Conservation (phyloP, 2,113 vertebrate genomes). For the Ancistrus triradiatus region DNA sequence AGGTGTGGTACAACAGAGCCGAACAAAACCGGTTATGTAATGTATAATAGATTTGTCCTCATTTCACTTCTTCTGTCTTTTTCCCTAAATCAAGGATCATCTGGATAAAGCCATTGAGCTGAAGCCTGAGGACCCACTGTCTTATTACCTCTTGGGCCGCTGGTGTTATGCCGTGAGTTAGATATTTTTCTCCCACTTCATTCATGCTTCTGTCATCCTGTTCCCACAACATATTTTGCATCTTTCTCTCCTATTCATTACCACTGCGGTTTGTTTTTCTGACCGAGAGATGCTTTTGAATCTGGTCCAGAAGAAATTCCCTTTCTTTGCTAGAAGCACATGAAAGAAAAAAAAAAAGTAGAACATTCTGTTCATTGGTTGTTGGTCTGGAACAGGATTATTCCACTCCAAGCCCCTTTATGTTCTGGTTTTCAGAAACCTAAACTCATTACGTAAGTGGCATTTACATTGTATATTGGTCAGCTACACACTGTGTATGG, state of each 20-base stretch:
- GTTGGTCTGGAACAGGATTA: no score
- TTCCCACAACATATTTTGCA: background rate
- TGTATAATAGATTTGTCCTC: no score
- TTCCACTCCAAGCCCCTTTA: no score
- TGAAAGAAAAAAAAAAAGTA: background rate
- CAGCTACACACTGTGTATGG: no score
- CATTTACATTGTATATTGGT: no score
- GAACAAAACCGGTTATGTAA: no score
- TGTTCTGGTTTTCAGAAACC: background rate
- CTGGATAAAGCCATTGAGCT: slow-evolving; percentile 91
- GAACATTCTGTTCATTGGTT: no score
- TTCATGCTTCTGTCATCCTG: slow-evolving; percentile 15
- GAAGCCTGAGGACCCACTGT: slow-evolving; percentile 85
- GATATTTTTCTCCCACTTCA: background rate
- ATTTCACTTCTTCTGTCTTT: no score
- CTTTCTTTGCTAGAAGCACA: background rate
- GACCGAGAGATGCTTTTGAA: background rate
- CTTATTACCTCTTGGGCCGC: slow-evolving; percentile 92
- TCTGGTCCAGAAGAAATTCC: background rate
- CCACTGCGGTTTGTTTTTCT: background rate
- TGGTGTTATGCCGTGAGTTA: slow-evolving; percentile 93
- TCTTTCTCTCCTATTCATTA: background rate
- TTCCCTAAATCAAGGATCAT: slow-evolving; percentile 75
- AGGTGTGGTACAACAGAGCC: no score
- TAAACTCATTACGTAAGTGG: no score